Base-by-base conservation (phyloP, 2,113 vertebrate species). In the Bothrops jararaca region DNA sequence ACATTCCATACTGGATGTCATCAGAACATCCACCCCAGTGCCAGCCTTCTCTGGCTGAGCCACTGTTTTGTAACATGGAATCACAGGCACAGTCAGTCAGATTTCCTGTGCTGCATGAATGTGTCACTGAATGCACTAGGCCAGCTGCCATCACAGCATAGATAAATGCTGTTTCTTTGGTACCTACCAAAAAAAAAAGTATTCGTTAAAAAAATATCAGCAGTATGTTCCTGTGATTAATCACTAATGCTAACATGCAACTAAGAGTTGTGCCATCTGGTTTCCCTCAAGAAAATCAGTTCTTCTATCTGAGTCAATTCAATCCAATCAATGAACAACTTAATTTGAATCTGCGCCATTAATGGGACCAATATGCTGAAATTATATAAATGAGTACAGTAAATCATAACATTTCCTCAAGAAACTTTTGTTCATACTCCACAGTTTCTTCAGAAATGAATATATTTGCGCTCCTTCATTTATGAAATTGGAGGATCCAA, bases 1-100 rank as follows among this genome's bases (percentile, higher is more conserved):
- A 96, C 96, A 98, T 98, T 50, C 99, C 99, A 0, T 99, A 99
- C 94, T 98, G 98, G 95, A 99, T 97, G 11, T 99, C 98, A 22
- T 99, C 99, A 0, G 99, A 99, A 96, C 99, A 99, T 96, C 99
- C 99, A 0, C 99, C 99, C 99, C 99, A 99, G 92, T 99, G 98
- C 99, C 99, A 99, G 87, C 98, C 98, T 96, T 98, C 98, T 0
- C 90, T 96, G 2, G 97, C 89, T 0, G 98, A 98, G 92, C 98
- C 98, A 0, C 97, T 97, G 0, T 98, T 98, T 86, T 96, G 97
- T 93, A 99, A 97, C 45, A 91, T 97, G 0, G 92, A 90, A 50
- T 99, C 99, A 1, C 99, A 99, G 91, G 99, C 98, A 26, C 99
- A 99, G 96, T 99, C 99, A 0, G 98, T 99, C 97, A 98, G 94